Base-by-base conservation (phyloP, 2,113 vertebrate genomes). In the Tichodroma muraria region DNA sequence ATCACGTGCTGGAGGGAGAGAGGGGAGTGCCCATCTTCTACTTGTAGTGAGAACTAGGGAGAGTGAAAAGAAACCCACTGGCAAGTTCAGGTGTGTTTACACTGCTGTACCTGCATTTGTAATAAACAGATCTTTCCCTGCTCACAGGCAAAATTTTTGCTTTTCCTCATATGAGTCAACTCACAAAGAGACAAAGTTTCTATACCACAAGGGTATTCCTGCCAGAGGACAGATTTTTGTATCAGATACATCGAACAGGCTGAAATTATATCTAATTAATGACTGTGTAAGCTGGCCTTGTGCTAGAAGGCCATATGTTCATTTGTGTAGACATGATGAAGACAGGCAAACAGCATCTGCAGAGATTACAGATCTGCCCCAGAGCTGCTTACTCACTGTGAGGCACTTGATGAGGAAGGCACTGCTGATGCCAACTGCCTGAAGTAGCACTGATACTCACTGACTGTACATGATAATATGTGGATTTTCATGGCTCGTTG, bases 321-420 rank as follows among this genome's bases (percentile, higher is more conserved):
- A 37, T 65, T 92, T 84, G 53, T 90, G 73, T 75, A 93, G 88
- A 90, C 49, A 53, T 1, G 2, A 40, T 76, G 61, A 84, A 84
- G 89, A 35, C 77, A 66, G 86, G 69, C 91, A 95, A 90, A 91
- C 89, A 94, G 90, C 92, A 96, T 94, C 92, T 96, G 77, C 89
- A 75, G 60, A 47, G 35, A 64, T 95, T 86, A 88, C 4, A 6
- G 83, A 77, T 92, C 69, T 89, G 88, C 82, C 90, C 94, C n/a
- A 68, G 83, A 90, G 81, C 90, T 90, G 83, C 83, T 94, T 96
- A 90, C 78, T 95, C 84, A 75, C 69, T 47, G 56, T 1, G 0
- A 33, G 92, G 61, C 60, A 20, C 50, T 91, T 73, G 63, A 56
- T 80, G 85, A 85, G 47, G 56, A 85, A 50, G 52, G 60, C 68